Evolutionary conservation across 2,797 vertebrate species (phyloP), one percentile per base, ranked within the genome.

Genomic region (Phoeniculus purpureus): DNA sequence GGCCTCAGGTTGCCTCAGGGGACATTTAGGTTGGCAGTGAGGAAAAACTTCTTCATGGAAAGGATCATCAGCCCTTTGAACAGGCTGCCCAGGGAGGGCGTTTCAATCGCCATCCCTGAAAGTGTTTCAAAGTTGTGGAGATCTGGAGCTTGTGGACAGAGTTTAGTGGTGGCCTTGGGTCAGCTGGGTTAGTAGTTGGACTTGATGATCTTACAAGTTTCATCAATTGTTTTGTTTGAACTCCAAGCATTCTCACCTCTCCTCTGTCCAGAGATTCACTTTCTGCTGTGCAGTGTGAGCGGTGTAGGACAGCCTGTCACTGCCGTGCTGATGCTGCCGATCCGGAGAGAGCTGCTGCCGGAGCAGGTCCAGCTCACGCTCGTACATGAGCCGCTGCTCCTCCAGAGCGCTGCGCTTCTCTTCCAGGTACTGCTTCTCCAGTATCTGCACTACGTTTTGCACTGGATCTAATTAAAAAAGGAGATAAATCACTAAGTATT

Each of bases 381-480:
- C 99, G 0, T 99, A 99, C 98, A 99, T 99, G 90, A 99, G 93
- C 37, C 98, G 97, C 97, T 99, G 99, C 93, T 99, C 99, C 95
- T 99, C 99, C 55, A 99, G 97, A 22, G 99, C 99, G 0, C 97
- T 98, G 40, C 97, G 97, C 96, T 99, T 99, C 96, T 99, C 99
- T 93, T 99, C 99, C 93, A 99, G 90, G 95, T 99, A 99, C 91
- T 99, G 99, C 64, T 99, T 99, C 97, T 99, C 99, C 95, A 99
- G 94, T 26, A 99, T 98, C 97, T 99, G 99, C 8, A 99, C 99
- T 93, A 99, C 98, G 9, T 99, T 99, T 95, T 99, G 99, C 91
- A 99, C 98, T 12, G 99, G 99, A 96, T 99, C 99, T 98, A 61
- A 81, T 1, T 4, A 15, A 21, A 17, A 15, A 85, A 85, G 72